A percentile compares a stretch with the other conserved stretches of the same genome.
phyloP scores from a whole-genome alignment of 2,113 vertebrate species.

The Cryptomyrus ogoouensis region DNA sequence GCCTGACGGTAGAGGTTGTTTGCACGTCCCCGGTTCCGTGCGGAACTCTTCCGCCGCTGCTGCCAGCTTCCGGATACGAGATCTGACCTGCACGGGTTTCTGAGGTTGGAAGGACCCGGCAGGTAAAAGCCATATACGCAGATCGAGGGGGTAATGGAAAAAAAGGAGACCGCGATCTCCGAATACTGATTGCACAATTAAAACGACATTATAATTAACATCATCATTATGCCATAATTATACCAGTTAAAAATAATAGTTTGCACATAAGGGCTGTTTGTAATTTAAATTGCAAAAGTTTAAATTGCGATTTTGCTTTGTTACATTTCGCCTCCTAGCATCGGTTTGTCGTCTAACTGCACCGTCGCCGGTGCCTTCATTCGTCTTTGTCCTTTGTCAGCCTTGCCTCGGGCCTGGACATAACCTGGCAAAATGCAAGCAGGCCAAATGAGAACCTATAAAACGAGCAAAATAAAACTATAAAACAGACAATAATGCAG shows the following conservation, averaged over 20 bases:
- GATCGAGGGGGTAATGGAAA: background rate
- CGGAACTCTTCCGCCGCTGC: background rate
- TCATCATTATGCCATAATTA: background rate
- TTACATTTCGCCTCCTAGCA: background rate
- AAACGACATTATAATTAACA: slow-evolving; percentile 1
- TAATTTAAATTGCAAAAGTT: background rate
- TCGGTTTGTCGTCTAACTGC: background rate
- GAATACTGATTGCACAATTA: slow-evolving; percentile 3
- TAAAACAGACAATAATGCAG: background rate
- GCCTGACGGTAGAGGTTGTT: background rate
- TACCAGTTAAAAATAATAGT: background rate
- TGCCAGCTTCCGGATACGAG: background rate
- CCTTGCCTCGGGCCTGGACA: background rate
- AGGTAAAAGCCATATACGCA: background rate
- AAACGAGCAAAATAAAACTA: background rate
- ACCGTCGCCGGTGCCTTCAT: background rate
- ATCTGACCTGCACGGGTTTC: background rate
- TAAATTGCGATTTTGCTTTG: background rate
- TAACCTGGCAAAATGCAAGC: background rate
- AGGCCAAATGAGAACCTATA: background rate
- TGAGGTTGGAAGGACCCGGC: background rate
- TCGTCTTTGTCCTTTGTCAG: background rate
- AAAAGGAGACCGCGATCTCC: background rate
- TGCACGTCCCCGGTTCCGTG: background rate
- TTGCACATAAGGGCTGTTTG: background rate